phyloP scores from a whole-genome alignment of 2,797 vertebrate species.

The Galaxias olidus region DNA sequence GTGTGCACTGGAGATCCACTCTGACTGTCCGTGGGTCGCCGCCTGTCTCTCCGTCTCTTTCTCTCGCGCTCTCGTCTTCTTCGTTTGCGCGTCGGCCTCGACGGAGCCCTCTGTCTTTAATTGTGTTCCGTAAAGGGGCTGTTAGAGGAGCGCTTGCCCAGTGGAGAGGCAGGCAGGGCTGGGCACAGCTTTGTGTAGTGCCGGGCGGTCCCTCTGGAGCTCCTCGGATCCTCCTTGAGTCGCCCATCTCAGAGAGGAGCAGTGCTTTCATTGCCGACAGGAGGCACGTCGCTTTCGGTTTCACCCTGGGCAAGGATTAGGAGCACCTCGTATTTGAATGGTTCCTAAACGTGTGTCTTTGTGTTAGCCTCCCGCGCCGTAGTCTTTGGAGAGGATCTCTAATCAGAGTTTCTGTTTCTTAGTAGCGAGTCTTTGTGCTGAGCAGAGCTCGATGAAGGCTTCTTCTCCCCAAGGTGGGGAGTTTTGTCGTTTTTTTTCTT shows the following conservation, averaged over 20 bases:
- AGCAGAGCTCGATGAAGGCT: not conserved
- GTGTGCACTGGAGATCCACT: no score
- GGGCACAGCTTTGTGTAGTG: slow-evolving; percentile 51
- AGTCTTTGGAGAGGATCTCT: slow-evolving; percentile 19
- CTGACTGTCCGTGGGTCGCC: no score
- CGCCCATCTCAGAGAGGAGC: slow-evolving; percentile 37
- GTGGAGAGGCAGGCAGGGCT: slow-evolving; percentile 60
- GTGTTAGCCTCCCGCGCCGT: not conserved
- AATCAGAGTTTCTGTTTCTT: slow-evolving; percentile 13
- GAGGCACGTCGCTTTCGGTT: not conserved
- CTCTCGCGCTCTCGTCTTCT: no score
- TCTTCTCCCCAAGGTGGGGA: slow-evolving; percentile 1
- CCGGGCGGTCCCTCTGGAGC: slow-evolving; percentile 35
- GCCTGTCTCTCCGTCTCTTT: no score
- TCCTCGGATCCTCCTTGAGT: slow-evolving; percentile 59
- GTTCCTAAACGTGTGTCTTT: slow-evolving; percentile 15
- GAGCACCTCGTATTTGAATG: not conserved
- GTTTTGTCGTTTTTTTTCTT: slow-evolving; percentile 10
- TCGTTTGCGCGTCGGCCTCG: slow-evolving; percentile 61
- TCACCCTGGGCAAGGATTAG: slow-evolving; percentile 3
- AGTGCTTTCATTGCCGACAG: not conserved
- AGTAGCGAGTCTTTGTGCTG: slow-evolving; percentile 19
- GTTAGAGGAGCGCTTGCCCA: slow-evolving; percentile 20
- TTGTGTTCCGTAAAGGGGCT: slow-evolving; percentile 64
- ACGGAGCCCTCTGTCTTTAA: slow-evolving; percentile 58